A percentile compares a stretch with the other conserved stretches of the same genome.
Evolutionary conservation across 2,797 vertebrate genomes (phyloP).

Genomic region (Pipistrellus pipistrellus): DNA sequence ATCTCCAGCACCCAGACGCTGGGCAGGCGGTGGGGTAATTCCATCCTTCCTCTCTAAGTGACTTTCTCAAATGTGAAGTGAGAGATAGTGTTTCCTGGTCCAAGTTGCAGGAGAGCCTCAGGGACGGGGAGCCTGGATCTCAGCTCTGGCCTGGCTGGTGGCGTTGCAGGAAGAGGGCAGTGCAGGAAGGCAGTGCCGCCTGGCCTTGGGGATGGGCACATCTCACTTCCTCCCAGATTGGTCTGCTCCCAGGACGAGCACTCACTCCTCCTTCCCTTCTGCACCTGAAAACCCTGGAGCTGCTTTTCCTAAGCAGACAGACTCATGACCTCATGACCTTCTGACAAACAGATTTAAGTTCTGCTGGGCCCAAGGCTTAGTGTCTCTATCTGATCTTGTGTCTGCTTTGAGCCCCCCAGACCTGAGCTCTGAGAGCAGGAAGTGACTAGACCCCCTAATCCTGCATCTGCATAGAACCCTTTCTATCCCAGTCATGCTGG

Average conservation of each 20-base stretch:
- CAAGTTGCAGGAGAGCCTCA: background rate
- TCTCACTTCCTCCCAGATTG: background rate
- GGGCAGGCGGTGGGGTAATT: background rate
- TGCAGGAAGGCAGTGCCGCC: background rate
- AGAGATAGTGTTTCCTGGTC: background rate
- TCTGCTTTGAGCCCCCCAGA: background rate
- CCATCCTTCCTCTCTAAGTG: background rate
- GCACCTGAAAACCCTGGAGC: background rate
- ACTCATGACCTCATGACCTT: background rate
- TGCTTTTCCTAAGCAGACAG: background rate
- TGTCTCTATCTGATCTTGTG: background rate
- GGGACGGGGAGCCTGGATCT: background rate
- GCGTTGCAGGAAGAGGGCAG: background rate
- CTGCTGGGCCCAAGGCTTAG: background rate
- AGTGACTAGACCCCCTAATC: background rate
- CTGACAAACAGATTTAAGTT: background rate
- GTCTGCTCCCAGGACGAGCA: background rate
- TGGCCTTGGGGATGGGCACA: background rate
- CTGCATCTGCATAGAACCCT: background rate
- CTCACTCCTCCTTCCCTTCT: background rate
- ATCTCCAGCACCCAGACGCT: background rate
- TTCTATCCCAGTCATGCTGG: background rate
- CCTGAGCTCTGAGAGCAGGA: background rate
- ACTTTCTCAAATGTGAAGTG: background rate
- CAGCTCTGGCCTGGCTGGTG: background rate